Evolutionary conservation across 92 coral and sea anemone genomes (phyloP), one percentile per base, ranked within the genome.

Genomic region (Diadumene lineata): DNA sequence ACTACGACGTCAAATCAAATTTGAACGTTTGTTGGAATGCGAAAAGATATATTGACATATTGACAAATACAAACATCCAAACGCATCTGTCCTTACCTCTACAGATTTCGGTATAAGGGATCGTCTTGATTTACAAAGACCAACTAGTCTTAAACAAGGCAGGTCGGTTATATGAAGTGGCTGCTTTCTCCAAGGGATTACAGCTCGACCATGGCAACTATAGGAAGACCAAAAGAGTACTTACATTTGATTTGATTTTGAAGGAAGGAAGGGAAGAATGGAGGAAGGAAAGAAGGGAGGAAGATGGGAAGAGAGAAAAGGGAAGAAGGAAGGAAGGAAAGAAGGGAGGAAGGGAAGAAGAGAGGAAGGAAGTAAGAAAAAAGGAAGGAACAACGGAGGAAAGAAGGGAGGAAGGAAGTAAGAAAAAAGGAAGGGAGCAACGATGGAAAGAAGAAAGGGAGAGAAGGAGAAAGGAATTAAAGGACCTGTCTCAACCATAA

Each of bases 81-180:
- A 31, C 26, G 30, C 15, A 23, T 62, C 68, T 30, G 68, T 38
- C 31, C 43, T 62, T 78, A 94, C 98, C 94, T 88, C 88, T 0
- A 94, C 97, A 74, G 98, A 89, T 61, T 91, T 94, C 9, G 98
- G 98, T 43, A 94, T 46, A 82, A 91, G 80, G 58, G 89, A 88
- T 57, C 92, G 94, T 25, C 88, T 84, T 66, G 73, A 85, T 81
- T 92, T 86, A 23, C 94, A 81, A 21, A 94, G 92, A 23, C 98
- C 98, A 44, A 79, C 90, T 18, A 94, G 84, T 66, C 77, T 94
- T 68, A 94, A 58, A 88, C 92, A 88, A 26, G 97, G 81, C 16
- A 94, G 85, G 34, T 94, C 97, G 15, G 89, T 77, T 65, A 91
- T 86, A 68, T 86, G 93, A 22, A 94, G 83, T 0, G 97, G 90